Conservation (phyloP, 2,888 invertebrate species). For the Amaurobius ferox region DNA sequence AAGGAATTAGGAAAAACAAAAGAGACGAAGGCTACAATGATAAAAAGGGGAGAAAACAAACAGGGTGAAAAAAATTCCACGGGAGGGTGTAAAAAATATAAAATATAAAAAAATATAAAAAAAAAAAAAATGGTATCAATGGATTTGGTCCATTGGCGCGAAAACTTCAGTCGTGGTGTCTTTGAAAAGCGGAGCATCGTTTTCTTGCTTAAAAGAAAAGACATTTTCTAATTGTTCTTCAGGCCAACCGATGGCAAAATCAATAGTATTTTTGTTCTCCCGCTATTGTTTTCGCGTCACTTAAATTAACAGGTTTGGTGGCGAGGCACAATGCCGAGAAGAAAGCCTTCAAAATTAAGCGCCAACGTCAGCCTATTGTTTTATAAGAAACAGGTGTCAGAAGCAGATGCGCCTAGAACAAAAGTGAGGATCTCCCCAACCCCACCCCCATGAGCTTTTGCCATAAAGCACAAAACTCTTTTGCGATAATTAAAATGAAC, state of each 20-base stretch:
- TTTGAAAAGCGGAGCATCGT: slow-evolving; percentile 30
- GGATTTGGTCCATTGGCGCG: slow-evolving; percentile 64
- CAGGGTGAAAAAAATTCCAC: slow-evolving; percentile 31
- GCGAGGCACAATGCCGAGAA: slow-evolving; percentile 55
- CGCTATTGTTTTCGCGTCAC: slow-evolving; percentile 69
- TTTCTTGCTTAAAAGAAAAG: slow-evolving; percentile 50
- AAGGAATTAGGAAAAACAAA: slow-evolving; percentile 72
- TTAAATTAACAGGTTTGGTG: slow-evolving; percentile 73
- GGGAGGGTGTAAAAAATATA: slow-evolving; percentile 2
- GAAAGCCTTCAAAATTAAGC: slow-evolving; percentile 70
- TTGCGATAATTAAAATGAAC: slow-evolving; percentile 73
- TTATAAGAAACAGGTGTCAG: slow-evolving; percentile 73
- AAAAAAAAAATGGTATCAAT: slow-evolving; percentile 60
- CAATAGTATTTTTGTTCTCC: slow-evolving; percentile 72
- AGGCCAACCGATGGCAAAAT: slow-evolving; percentile 70
- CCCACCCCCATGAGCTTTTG: slow-evolving; percentile 23
- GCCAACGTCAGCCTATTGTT: slow-evolving; percentile 68
- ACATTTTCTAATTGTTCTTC: slow-evolving; percentile 72
- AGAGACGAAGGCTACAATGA: slow-evolving; percentile 58
- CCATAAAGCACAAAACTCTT: slow-evolving; percentile 61
- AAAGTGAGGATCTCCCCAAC: slow-evolving; percentile 50
- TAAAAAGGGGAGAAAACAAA: slow-evolving; percentile 69
- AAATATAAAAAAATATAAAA: slow-evolving; percentile 32
- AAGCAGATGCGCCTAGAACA: slow-evolving; percentile 72
- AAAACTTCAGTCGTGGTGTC: slow-evolving; percentile 61